Evolutionary conservation across 1,140 invertebrate species (phyloP).

Genomic region (Heliothis virescens): DNA sequence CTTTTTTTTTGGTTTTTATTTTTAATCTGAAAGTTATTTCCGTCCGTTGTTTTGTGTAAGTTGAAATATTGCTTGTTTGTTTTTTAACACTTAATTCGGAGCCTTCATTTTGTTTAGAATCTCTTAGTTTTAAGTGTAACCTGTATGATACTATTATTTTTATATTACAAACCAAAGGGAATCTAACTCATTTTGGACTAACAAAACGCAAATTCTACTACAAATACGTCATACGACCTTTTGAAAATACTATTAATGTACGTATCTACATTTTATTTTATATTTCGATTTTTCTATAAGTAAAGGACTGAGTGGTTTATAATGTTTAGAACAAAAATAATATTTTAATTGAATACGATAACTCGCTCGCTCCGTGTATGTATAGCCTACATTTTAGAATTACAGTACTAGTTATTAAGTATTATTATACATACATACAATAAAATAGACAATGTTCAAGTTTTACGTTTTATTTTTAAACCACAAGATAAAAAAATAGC

Average conservation of each 20-base stretch:
- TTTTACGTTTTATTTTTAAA: constrained; percentile 63
- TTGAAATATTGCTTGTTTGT: constrained; percentile 40
- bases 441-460: constrained; percentile 82
- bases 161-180: constrained; percentile 40
- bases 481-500: too few relatives aligned
- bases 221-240: constrained; percentile 1
- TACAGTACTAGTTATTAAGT: constrained; percentile 65
- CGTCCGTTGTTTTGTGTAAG: constrained; percentile 59
- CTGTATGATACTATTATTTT: constrained; percentile 16
- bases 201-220: not conserved
- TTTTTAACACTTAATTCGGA: constrained; percentile 28
- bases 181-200: constrained; percentile 16
- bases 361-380: constrained; percentile 57
- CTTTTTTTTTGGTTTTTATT: constrained; percentile 43
- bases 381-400: constrained; percentile 61
- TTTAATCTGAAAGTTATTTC: constrained; percentile 48
- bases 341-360: constrained; percentile 30
- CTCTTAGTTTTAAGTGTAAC: constrained; percentile 15
- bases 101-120: constrained; percentile 20
- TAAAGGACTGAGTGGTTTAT: constrained; percentile 64
- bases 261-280: not conserved
- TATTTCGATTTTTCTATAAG: constrained; percentile 50
- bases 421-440: constrained; percentile 77
- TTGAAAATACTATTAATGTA: not conserved
- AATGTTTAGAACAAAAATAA: constrained; percentile 28